Base-by-base conservation (phyloP, 2,888 invertebrate genomes). In the Trypoxylon attenuatum region DNA sequence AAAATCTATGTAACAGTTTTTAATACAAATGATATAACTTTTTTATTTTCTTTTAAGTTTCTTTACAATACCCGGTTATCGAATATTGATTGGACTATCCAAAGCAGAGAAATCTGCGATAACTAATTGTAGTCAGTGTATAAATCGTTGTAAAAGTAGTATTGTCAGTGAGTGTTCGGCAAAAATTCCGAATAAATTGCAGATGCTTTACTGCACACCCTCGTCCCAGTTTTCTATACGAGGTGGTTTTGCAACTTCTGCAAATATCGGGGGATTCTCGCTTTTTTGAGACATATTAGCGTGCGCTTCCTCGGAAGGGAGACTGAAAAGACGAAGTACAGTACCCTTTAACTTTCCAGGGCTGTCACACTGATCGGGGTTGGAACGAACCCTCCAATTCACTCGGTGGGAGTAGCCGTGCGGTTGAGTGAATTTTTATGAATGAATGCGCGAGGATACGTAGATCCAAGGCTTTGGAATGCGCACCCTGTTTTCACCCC, bases 361-460 rank as follows among this genome's bases (percentile, higher is more conserved):
- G 66, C 73, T 73, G 73, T 73, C 73, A 74, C 63, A 59, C 60
- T 56, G 74, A 73, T 70, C 73, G 74, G 71, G 71, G 74, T 73
- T 70, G 66, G 63, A 74, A 58, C 73, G 73, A 73, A 73, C 73
- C 73, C 73, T 73, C 73, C 71, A 73, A 73, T 74, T 74, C 73
- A 70, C 73, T 70, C 71, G 61, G 72, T 63, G 69, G 62, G 73
- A 69, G 71, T 70, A 76, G 70, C 73, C 74, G 66, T 67, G 74
- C 74, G 73, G 73, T 73, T 73, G 75, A 71, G 78, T 72, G 67
- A 78, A 76, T 80, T 79, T 80, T 80, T 80, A 79, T 80, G 79
- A 80, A 80, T 80, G 79, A 80, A 77, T 71, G 76, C 73, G 73
- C 71, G 73, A 76, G 71, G 76, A 77, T 73, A 69, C 70, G 68